phyloP scores from a whole-genome alignment of 2,113 vertebrate genomes.

The Hystrix brachyura region DNA sequence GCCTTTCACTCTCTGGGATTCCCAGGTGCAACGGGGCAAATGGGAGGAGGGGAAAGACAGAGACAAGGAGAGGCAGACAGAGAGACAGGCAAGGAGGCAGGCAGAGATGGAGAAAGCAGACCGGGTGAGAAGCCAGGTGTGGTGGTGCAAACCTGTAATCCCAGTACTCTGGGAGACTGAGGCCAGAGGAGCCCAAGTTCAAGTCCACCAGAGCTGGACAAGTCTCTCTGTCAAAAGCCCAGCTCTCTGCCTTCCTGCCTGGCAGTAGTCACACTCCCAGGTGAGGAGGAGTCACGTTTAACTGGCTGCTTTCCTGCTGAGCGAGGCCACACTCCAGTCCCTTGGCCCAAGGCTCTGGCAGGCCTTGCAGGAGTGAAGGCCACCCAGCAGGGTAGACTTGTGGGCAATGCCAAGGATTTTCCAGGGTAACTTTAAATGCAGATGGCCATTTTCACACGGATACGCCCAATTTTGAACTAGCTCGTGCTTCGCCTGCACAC shows the following conservation, averaged over 20 bases:
- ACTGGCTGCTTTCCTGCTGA: background rate
- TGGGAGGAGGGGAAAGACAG: background rate
- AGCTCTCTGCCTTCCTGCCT: background rate
- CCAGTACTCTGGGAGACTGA: background rate
- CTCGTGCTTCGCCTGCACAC: background rate
- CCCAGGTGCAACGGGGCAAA: background rate
- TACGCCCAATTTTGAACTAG: background rate
- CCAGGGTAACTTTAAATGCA: background rate
- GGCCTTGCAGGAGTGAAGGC: background rate
- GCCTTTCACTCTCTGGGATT: background rate
- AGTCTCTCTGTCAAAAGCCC: background rate
- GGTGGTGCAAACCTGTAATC: background rate
- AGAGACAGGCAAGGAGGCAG: conserved; percentile 57
- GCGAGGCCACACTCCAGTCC: background rate
- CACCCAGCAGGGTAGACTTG: background rate
- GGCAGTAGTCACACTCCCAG: background rate
- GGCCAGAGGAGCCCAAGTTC: background rate
- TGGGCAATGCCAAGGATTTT: background rate
- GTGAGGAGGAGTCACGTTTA: background rate
- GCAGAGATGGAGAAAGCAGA: background rate
- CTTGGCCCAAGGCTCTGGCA: background rate
- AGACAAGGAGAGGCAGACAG: conserved; percentile 62
- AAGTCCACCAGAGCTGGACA: background rate
- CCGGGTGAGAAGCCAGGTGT: background rate
- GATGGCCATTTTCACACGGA: background rate